Base-by-base conservation (phyloP, 2,797 vertebrate species). In the Microcaecilia unicolor region DNA sequence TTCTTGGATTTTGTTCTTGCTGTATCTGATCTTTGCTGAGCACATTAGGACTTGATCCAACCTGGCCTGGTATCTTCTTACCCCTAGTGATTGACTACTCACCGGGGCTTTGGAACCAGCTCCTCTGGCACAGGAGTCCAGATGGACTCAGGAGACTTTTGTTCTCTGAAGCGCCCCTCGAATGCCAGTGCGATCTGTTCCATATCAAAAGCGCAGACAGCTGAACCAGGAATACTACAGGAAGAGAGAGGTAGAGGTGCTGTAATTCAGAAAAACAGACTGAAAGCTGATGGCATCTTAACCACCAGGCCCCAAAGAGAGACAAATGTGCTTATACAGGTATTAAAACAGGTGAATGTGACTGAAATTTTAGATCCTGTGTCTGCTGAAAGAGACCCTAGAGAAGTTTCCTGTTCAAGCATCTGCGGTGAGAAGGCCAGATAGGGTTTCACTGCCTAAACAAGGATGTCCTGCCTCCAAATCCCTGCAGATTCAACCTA, bases 191-290 rank as follows among this genome's bases (percentile, higher is more conserved):
- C 88, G 66, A 98, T 81, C 26, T 97, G 87, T 31, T 85, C 74
- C 94, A 98, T 96, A 81, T 98, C 93, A 2, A 97, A 98, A 44
- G 91, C 90, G 9, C 95, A 98, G 45, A 98, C 92, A 0, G 93
- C 94, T 0, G 93, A 98, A 36, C 95, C 94, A 0, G 93, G 93
- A 36, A 98, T 98, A 56, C 95, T 98, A 55, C 0, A n/a, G 9
- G 29, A 8, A 29, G 6, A 15, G 2, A 2, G 0, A 3, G 35
- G 10, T 11, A 2, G 5, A 7, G 22, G 6, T 15, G 31, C 9
- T 5, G n/a, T n/a, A n/a, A 13, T 28, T 4, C 13, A 16, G 16
- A 8, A 22, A 12, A 8, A 15, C 5, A 16, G 21, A 16, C 5
- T 14, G 22, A 14, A 15, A 22, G 22, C 19, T 20, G 15, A 10